Evolutionary conservation across 2,113 vertebrate genomes (phyloP).

Genomic region (Hippoglossus stenolepis): DNA sequence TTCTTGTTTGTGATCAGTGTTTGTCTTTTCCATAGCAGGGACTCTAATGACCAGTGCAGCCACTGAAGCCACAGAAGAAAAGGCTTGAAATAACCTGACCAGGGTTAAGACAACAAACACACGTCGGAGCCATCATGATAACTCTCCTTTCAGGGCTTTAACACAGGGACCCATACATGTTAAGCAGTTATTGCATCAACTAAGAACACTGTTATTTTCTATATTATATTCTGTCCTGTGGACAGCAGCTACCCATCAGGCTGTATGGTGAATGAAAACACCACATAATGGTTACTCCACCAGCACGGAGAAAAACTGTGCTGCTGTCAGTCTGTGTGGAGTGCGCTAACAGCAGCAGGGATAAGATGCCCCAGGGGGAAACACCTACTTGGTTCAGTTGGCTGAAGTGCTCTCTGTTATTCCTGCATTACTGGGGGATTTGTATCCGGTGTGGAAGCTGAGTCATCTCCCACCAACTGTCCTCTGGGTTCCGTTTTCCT

Average conservation of each 20-base stretch:
- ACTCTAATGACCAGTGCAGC: too few relatives aligned
- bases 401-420: conserved; percentile 31
- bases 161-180: not conserved
- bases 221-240: not conserved
- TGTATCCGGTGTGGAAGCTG: conserved; percentile 11
- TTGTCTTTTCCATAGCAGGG: not conserved
- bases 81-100: not conserved
- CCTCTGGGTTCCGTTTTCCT: conserved; percentile 14
- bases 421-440: not conserved
- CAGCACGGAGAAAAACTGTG: not conserved
- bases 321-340: conserved; percentile 25
- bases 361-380: conserved; percentile 23
- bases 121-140: not conserved
- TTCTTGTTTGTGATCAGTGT: not conserved
- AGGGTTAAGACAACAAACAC: not conserved
- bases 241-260: not conserved
- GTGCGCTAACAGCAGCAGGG: conserved; percentile 32
- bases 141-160: not conserved
- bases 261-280: conserved; percentile 2
- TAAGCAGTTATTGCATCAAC: not conserved
- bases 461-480: conserved; percentile 18
- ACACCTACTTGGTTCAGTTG: conserved; percentile 18
- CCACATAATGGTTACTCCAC: conserved; percentile 1
- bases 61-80: not conserved
- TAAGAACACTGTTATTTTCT: not conserved